Percentiles rank a stretch among this genome's conserved stretches.
Evolutionary conservation across 2,888 invertebrate species (phyloP).

Genomic region (Elmis aenea): DNA sequence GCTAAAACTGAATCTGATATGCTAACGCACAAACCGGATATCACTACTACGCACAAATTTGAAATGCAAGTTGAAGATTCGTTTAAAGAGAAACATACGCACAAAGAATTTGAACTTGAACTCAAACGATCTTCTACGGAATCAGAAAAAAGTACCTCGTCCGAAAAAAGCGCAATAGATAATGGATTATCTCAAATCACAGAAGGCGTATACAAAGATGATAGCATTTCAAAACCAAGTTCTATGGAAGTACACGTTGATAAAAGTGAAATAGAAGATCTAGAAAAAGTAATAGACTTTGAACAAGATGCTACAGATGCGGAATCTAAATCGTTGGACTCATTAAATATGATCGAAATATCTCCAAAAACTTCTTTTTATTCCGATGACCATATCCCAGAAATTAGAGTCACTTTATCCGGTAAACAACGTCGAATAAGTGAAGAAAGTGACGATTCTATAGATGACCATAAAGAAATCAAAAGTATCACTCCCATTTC

Average conservation of each 20-base stretch:
- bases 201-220: slow-evolving; percentile 22
- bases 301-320: slow-evolving; percentile 43
- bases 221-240: slow-evolving; percentile 39
- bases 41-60: slow-evolving; percentile 21
- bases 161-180: slow-evolving; percentile 30
- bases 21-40: slow-evolving; percentile 26
- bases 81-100: slow-evolving; percentile 27
- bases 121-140: slow-evolving; percentile 32
- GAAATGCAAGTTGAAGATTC: slow-evolving; percentile 28
- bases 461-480: slow-evolving; percentile 21
- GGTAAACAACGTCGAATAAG: slow-evolving; percentile 44
- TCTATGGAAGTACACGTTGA: slow-evolving; percentile 51
- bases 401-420: slow-evolving; percentile 45
- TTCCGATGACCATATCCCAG: slow-evolving; percentile 38
- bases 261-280: slow-evolving; percentile 50
- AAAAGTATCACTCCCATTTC: slow-evolving; percentile 10
- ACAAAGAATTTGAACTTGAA: slow-evolving; percentile 33
- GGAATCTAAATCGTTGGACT: slow-evolving; percentile 40
- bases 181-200: slow-evolving; percentile 19
- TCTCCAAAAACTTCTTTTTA: slow-evolving; percentile 30
- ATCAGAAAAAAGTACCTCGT: slow-evolving; percentile 38
- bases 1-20: slow-evolving; percentile 7
- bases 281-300: slow-evolving; percentile 47
- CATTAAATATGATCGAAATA: slow-evolving; percentile 30
- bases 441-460: slow-evolving; percentile 43